These are phyloP conservation scores for Phasia obesa DNA, from an alignment of 2,888 invertebrate genomes.

Conservation along the genomic window DNA sequence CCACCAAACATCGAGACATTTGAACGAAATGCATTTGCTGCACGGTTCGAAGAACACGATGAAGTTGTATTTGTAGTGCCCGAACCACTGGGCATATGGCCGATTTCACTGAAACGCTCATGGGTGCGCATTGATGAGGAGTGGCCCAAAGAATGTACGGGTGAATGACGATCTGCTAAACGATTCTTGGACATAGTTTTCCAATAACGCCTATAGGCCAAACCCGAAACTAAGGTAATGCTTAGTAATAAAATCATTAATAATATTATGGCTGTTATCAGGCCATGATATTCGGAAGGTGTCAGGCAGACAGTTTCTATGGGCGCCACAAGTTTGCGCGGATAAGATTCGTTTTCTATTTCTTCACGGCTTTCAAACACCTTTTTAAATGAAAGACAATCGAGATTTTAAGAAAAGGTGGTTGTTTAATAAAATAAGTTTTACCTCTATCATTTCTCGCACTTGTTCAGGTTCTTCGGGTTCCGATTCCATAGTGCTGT, in stretches of 20 bases:
- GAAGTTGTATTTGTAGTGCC: conserved; percentile 75
- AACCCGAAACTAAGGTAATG: conserved; percentile 88
- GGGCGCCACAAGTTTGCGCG: conserved; percentile 86
- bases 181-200: conserved; percentile 89
- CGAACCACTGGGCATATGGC: conserved; percentile 79
- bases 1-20: conserved; percentile 86
- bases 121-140: conserved; percentile 83
- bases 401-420: background rate
- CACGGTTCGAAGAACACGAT: conserved; percentile 72
- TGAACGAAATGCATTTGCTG: conserved; percentile 78
- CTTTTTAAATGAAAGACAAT: conserved; percentile 81
- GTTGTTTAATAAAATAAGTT: conserved; percentile 9
- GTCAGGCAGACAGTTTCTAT: conserved; percentile 90
- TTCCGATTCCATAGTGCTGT: conserved; percentile 68
- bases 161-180: conserved; percentile 83
- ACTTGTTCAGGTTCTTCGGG: conserved; percentile 88
- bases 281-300: conserved; percentile 91
- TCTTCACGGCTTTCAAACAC: conserved; percentile 92
- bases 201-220: conserved; percentile 92
- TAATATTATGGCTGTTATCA: conserved; percentile 90
- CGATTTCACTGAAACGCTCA: conserved; percentile 82
- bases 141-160: conserved; percentile 79
- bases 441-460: conserved; percentile 93
- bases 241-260: conserved; percentile 89
- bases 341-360: conserved; percentile 85